Conservation (phyloP, 2,113 vertebrate genomes). For the Sprattus sprattus region DNA sequence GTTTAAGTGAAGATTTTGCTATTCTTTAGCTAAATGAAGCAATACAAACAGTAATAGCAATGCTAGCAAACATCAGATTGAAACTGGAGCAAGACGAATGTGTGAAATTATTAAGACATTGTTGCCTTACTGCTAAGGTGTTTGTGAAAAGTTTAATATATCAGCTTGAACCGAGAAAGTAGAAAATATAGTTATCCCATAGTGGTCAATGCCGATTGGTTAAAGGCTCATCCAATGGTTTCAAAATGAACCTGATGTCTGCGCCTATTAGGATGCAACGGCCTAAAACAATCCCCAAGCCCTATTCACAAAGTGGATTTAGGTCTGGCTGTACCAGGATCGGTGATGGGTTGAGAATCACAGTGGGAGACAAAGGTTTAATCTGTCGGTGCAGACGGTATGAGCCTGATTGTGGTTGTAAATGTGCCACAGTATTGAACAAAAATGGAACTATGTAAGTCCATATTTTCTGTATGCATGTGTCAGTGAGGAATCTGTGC, state of each 20-base stretch:
- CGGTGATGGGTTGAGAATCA: not conserved
- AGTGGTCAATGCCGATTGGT: not conserved
- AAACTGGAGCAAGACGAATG: not conserved
- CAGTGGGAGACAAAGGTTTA: not conserved
- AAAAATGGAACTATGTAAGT: not conserved
- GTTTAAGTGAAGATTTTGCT: not conserved
- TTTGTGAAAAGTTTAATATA: not conserved
- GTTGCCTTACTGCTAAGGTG: not conserved
- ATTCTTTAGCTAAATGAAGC: not conserved
- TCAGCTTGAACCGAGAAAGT: not conserved
- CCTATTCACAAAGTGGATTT: no score
- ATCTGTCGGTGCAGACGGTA: not conserved
- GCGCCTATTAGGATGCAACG: not conserved
- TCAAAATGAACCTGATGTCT: no score
- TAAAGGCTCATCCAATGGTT: not conserved
- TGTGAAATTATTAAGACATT: not conserved
- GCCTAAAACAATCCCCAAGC: no score
- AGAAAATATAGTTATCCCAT: not conserved
- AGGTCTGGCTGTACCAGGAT: not conserved
- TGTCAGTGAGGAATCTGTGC: not conserved
- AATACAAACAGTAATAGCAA: not conserved
- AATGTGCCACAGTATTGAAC: not conserved
- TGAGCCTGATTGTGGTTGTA: not conserved
- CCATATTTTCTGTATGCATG: not conserved
- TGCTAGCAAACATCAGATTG: not conserved